These are phyloP conservation scores for Heliconius aoede DNA, from an alignment of 2,888 invertebrate species.

Conservation along the genomic window DNA sequence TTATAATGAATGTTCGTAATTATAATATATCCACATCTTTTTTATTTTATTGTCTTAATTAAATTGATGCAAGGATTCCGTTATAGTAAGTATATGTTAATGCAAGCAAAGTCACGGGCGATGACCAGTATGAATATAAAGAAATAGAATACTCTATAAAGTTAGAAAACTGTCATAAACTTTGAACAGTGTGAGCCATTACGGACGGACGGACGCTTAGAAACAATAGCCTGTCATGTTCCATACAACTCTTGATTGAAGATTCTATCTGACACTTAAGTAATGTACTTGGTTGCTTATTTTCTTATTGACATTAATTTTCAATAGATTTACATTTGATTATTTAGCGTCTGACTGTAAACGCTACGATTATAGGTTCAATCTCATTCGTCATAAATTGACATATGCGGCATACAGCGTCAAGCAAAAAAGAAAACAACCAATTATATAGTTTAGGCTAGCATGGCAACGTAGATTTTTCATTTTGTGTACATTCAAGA, in stretches of 20 bases:
- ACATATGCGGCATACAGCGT: too few species aligned
- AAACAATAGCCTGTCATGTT: neutral
- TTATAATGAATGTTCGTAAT: too few species aligned
- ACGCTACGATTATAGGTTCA: neutral
- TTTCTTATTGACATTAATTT: neutral
- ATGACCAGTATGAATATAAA: neutral
- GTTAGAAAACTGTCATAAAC: neutral
- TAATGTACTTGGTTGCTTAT: neutral
- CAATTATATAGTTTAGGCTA: too few species aligned
- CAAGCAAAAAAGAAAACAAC: too few species aligned
- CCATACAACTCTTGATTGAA: neutral
- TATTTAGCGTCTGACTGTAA: neutral
- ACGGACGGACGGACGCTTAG: neutral
- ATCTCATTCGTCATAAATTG: too few species aligned
- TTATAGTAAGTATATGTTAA: too few species aligned
- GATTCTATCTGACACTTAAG: neutral
- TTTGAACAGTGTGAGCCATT: neutral
- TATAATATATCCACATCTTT: too few species aligned
- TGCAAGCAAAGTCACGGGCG: neutral
- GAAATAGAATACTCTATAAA: neutral
- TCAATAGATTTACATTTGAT: too few species aligned
- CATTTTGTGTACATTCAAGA: too few species aligned
- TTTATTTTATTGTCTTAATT: too few species aligned
- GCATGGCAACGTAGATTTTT: too few species aligned
- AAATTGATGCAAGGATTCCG: too few species aligned